Evolutionary conservation across 2,113 vertebrate genomes (phyloP).

Genomic region (Cyrtonyx montezumae): DNA sequence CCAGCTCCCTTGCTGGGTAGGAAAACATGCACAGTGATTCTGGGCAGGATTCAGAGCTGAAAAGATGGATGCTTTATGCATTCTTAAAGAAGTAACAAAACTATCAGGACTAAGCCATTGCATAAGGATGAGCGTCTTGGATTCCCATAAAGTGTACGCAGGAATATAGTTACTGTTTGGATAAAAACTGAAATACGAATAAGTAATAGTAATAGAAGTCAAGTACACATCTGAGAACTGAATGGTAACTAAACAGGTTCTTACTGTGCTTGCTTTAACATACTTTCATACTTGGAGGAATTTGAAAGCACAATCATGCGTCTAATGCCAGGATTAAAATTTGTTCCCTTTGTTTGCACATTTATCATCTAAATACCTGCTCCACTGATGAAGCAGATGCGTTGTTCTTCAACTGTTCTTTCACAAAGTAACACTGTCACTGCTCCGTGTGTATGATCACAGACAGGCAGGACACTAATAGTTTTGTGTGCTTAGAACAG

Average conservation of each 20-base stretch:
- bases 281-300: background rate
- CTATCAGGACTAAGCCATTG: background rate
- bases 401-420: background rate
- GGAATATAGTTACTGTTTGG: background rate
- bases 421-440: background rate
- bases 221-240: background rate
- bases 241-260: background rate
- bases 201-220: background rate
- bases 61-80: background rate
- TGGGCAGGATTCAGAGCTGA: background rate
- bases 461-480: background rate
- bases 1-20: background rate
- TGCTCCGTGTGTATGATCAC: background rate
- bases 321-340: background rate
- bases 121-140: background rate
- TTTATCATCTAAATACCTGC: background rate
- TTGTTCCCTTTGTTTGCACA: background rate
- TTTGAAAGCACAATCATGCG: slow-evolving; percentile 17
- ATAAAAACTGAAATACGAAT: background rate
- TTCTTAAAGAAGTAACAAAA: background rate
- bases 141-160: background rate
- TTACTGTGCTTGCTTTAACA: background rate
- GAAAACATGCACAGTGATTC: background rate
- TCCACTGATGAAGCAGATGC: background rate
- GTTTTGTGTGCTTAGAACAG: background rate